Evolutionary conservation across 1,140 invertebrate species (phyloP), one percentile per base, ranked within the genome.

Genomic region (Myzus persicae): DNA sequence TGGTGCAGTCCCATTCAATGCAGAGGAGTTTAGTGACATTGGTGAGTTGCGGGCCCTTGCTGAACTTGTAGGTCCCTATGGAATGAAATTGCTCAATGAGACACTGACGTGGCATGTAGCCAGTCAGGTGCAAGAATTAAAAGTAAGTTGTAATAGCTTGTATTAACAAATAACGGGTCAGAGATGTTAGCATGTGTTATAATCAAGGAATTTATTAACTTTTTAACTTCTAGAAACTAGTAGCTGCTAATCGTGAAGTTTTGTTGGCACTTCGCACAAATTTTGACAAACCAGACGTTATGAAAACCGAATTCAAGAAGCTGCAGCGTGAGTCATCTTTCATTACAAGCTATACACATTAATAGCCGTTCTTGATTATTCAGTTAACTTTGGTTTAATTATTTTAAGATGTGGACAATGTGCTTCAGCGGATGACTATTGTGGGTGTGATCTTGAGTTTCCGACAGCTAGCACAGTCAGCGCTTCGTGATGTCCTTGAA

Each of bases 41-140:
- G 99, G 98, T 95, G 99, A 99, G 95, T 95, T 99, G n/a, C 96
- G 99, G 94, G 97, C 99, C 24, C 95, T 99, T 48, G 98, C 98
- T n/a, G 99, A 99, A 95, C 96, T 99, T 9, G 99, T 99, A 94
- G 99, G 99, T 0, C 99, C 99, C 0, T 99, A 99, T 95, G 99
- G 99, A 3, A 99, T 99, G 97, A 99, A 99, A 95, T 97, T 98
- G 94, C 95, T 99, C 7, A 99, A 98, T 95, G 99, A 99, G 96
- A 98, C 98, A 42, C 95, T 99, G 8, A 99, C 99, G 98, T 99
- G 98, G 98, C 99, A 99, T 94, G 99, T 99, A 94, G 97, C 99
- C 6, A 98, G 98, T 95, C 99, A 99, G 96, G 98, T 99, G 20
- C 97, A 98, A 94, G 99, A 99, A 95, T 95, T 99, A 9, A 99